Base-by-base conservation (phyloP, 2,797 vertebrate species). In the Chaetophractus vellerosus region DNA sequence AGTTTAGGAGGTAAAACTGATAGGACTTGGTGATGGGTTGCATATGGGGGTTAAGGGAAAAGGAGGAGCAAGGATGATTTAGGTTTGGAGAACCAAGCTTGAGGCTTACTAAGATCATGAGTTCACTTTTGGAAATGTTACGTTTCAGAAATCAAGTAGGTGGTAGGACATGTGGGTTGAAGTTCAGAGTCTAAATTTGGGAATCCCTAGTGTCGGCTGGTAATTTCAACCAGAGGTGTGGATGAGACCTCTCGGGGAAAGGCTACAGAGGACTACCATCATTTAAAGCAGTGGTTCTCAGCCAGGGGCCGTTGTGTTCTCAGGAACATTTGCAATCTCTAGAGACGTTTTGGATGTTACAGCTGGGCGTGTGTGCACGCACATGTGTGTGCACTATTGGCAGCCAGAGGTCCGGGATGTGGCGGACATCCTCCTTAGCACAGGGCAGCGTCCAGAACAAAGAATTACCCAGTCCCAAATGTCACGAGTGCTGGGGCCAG, bases 41-140 rank as follows among this genome's bases (percentile, higher is more conserved):
- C n/a, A 45, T 57, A 31, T 31, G n/a, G 23, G 57, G 26, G n/a
- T 71, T 66, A 31, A 28, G 19, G 41, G 71, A n/a, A 41, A 76
- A 71, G 9, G 69, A 69, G 89, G 41, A 61, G 52, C 74, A 12
- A 19, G 50, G 55, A 75, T 55, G 85, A 88, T 50, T 82, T 66
- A 75, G 45, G 36, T 72, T 83, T 92, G 50, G 80, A 80, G 80
- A 66, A 74, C 31, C n/a, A 74, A 26, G 66, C 66, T 72, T 50
- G 41, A 7, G 12, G 31, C 55, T 76, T 80, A 33, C 68, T 75
- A 55, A 76, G 41, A 48, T 55, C 36, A 76, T 19, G 41, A 36
- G n/a, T 75, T 74, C 21, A 38, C 5, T 86, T 82, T 88, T 59
- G 72, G 38, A 23, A 28, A 18, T 72, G 55, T 71, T 41, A 64